Evolutionary conservation across 2,888 invertebrate species (phyloP).

Genomic region (Agrochola lychnidis): DNA sequence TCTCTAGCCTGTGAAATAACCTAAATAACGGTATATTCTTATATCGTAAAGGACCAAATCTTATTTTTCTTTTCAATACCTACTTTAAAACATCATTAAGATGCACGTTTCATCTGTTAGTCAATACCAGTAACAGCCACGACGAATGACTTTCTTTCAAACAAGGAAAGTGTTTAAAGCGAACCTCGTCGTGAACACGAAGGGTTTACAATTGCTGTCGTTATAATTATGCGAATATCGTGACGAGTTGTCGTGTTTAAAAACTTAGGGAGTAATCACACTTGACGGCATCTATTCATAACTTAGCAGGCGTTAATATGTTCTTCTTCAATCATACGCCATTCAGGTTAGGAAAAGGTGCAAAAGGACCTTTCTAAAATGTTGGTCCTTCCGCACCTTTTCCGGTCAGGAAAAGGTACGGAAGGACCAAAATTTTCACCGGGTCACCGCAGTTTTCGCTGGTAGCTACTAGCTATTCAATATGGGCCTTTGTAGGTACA

Average conservation of each 20-base stretch:
- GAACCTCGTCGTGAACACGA: conserved; percentile 55
- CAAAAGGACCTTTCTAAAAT: neutral
- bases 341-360: neutral
- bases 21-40: neutral
- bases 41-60: neutral
- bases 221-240: conserved; percentile 57
- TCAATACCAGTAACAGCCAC: conserved; percentile 21
- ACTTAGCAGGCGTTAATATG: neutral
- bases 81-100: neutral
- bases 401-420: no score
- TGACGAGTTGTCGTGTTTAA: conserved; percentile 54
- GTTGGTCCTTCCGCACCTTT: neutral
- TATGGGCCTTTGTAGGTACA: neutral
- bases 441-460: neutral
- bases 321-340: neutral
- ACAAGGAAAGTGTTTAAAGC: conserved; percentile 41
- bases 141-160: conserved; percentile 44
- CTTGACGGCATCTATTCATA: neutral
- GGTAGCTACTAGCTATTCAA: neutral
- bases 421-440: no score
- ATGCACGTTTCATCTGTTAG: conserved; percentile 9
- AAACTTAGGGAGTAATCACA: conserved; percentile 24
- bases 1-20: no score
- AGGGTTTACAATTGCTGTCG: conserved; percentile 47
- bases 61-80: neutral